Percentiles rank a stretch among this genome's conserved stretches.
phyloP scores from a whole-genome alignment of 1,140 invertebrate species.

The Limonius californicus region DNA sequence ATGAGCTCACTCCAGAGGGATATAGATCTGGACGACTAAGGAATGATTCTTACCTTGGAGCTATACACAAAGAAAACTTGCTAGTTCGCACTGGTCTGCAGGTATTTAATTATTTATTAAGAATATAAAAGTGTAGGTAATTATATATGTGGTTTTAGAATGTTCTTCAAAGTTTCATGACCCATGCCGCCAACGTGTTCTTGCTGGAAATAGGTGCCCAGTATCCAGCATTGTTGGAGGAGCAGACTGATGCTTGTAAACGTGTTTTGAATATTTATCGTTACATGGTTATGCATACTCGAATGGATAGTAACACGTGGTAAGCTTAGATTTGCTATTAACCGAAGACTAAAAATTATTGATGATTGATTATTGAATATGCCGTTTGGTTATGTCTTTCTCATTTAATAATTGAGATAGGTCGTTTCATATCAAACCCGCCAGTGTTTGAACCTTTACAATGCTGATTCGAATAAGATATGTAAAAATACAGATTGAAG shows the following conservation, averaged over 20 bases:
- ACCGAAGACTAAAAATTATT: too few relatives aligned
- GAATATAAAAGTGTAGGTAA: constrained; percentile 11
- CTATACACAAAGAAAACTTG: constrained; percentile 73
- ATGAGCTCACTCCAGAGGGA: constrained; percentile 47
- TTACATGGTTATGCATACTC: constrained; percentile 95
- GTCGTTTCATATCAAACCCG: too few relatives aligned
- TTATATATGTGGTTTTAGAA: constrained; percentile 64
- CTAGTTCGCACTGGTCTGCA: constrained; percentile 74
- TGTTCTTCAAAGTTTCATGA: constrained; percentile 89
- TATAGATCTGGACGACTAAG: constrained; percentile 62
- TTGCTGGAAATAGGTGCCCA: constrained; percentile 64
- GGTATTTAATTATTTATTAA: constrained; percentile 48
- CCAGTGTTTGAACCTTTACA: too few relatives aligned
- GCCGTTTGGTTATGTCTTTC: too few relatives aligned
- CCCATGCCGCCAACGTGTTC: constrained; percentile 94
- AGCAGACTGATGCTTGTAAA: constrained; percentile 96
- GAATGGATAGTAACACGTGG: constrained; percentile 90
- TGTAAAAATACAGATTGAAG: too few relatives aligned
- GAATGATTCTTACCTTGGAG: constrained; percentile 79
- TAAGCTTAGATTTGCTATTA: too few relatives aligned
- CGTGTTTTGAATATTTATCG: constrained; percentile 94
- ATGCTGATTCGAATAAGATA: too few relatives aligned
- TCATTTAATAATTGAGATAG: too few relatives aligned
- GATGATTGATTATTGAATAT: too few relatives aligned
- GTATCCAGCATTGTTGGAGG: constrained; percentile 64